These are phyloP conservation scores for Athalia cordata DNA, from an alignment of 2,888 invertebrate genomes.

Conservation along the genomic window DNA sequence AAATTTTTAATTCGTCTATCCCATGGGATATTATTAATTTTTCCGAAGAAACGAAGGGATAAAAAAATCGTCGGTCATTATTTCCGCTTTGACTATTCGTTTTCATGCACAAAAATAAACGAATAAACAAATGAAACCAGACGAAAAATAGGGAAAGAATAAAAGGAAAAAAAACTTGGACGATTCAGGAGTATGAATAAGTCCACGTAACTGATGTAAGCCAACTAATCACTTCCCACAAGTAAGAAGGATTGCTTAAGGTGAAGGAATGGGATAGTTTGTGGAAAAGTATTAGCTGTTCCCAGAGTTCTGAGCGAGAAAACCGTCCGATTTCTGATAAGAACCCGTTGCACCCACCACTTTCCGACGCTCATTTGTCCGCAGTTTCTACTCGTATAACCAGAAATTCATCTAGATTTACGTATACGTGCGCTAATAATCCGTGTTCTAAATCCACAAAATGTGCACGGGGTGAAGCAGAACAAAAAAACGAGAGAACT, in stretches of 20 bases:
- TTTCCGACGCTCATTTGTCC: constrained; percentile 20
- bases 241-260: constrained; percentile 29
- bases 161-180: too few relatives aligned
- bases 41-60: too few relatives aligned
- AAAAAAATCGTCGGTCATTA: too few relatives aligned
- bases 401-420: constrained; percentile 41
- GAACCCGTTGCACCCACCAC: neutral
- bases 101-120: too few relatives aligned
- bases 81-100: too few relatives aligned
- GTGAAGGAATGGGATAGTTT: neutral
- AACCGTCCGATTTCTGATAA: constrained; percentile 26
- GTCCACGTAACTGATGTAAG: constrained; percentile 25
- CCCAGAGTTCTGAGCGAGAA: constrained; percentile 26
- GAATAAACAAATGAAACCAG: too few relatives aligned
- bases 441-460: neutral
- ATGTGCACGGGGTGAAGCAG: neutral
- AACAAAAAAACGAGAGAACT: neutral
- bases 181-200: neutral
- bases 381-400: constrained; percentile 24
- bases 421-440: constrained; percentile 29
- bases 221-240: constrained; percentile 37
- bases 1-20: too few relatives aligned
- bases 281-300: neutral
- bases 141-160: too few relatives aligned
- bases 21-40: too few relatives aligned